phyloP scores from a whole-genome alignment of 1,140 invertebrate species.

The Camponotus vicinus region DNA sequence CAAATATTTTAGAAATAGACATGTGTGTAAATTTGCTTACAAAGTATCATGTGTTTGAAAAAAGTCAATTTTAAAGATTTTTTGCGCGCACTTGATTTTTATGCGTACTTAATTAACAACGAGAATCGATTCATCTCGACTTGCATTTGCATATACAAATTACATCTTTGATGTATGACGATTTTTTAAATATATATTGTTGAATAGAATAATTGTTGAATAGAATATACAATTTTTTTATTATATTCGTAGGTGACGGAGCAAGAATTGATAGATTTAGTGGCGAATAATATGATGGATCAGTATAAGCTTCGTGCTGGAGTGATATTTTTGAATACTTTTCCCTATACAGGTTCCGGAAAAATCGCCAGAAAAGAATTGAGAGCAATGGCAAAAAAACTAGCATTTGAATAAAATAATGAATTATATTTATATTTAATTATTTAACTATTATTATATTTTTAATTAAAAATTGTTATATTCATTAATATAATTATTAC shows the following conservation, averaged over 20 bases:
- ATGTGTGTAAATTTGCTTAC: too few species aligned
- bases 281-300: slow-evolving; percentile 65
- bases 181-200: neutral
- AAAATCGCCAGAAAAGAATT: slow-evolving; percentile 82
- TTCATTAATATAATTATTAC: neutral
- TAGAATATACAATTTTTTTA: neutral
- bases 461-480: neutral
- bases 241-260: slow-evolving; percentile 68
- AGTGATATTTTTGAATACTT: slow-evolving; percentile 84
- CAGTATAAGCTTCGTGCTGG: slow-evolving; percentile 81
- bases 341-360: slow-evolving; percentile 85
- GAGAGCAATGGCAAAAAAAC: slow-evolving; percentile 35
- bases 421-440: too few species aligned
- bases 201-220: neutral
- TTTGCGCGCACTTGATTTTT: too few species aligned
- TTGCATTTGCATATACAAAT: too few species aligned
- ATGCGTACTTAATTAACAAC: too few species aligned
- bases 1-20: too few species aligned
- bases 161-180: neutral
- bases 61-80: too few species aligned
- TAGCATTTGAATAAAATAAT: neutral
- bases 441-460: neutral
- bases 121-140: too few species aligned
- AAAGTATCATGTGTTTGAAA: too few species aligned
- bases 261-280: slow-evolving; percentile 71